These are phyloP conservation scores for Erebia aethiops DNA, from an alignment of 2,888 invertebrate genomes.

Conservation along the genomic window DNA sequence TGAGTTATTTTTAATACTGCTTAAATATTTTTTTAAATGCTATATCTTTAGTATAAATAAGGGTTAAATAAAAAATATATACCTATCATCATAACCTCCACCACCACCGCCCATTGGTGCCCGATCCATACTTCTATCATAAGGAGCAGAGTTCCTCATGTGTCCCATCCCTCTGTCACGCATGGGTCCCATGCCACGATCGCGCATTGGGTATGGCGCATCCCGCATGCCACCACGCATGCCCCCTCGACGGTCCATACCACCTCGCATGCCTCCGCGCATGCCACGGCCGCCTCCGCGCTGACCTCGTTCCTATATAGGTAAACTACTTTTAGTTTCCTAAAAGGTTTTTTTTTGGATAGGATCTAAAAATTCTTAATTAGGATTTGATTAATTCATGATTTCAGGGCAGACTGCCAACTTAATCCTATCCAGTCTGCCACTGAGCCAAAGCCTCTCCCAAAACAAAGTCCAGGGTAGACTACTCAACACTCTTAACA, in stretches of 20 bases:
- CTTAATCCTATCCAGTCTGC: no score
- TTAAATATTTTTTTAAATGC: no score
- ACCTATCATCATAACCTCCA: conserved; percentile 64
- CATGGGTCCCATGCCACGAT: conserved; percentile 39
- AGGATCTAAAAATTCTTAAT: no score
- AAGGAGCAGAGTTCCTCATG: conserved; percentile 63
- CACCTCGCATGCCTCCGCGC: conserved; percentile 69
- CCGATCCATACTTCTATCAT: conserved; percentile 59
- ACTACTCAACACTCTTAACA: no score
- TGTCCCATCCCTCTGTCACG: conserved; percentile 47
- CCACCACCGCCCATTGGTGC: conserved; percentile 53
- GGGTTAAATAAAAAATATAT: background rate
- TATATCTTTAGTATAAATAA: no score
- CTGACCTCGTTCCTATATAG: conserved; percentile 83
- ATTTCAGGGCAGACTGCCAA: no score
- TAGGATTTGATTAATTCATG: no score
- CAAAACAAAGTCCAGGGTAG: no score
- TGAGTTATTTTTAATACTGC: no score
- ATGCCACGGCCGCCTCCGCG: conserved; percentile 75
- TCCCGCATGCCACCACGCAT: conserved; percentile 23
- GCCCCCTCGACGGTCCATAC: conserved; percentile 64
- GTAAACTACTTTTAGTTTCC: background rate
- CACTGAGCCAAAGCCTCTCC: no score
- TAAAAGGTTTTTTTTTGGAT: background rate
- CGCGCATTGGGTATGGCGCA: conserved; percentile 19